Evolutionary conservation across 1,140 invertebrate genomes (phyloP), one percentile per base, ranked within the genome.

Genomic region (Drosophila watanabei): DNA sequence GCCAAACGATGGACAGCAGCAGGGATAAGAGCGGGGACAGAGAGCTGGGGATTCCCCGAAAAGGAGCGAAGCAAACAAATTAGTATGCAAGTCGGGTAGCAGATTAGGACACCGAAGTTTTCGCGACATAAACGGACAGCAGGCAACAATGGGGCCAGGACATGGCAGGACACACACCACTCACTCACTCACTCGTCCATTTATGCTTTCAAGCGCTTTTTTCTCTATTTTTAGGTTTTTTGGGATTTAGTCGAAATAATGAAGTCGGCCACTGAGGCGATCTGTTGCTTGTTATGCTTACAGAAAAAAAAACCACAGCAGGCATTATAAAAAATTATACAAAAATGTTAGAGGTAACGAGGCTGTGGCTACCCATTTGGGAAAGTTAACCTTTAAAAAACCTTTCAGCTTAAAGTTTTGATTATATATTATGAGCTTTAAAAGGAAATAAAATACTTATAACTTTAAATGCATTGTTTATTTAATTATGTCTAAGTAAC

Each of bases 91-190:
- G 88, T 85, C 88, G 72, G 81, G 79, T 79, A 85, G 84, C 82
- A 88, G 88, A 91, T 91, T 91, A 91, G 88, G 88, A 91, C 86
- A 90, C 86, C 87, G 89, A 90, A 91, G 82, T 90, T 90, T 90
- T 90, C 86, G 85, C 86, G 85, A 90, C 86, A 91, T 80, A 90
- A 90, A 82, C 76, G 86, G 76, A 90, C 56, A 63, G 39, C 62
- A 79, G 65, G 71, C 83, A 79, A 86, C 79, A 86, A 86, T 79
- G 80, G 58, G 13, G 51, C 51, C 49, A 45, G 39, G 43, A 71
- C 48, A 62, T 43, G 48, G 52, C 65, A 18, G 45, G 58, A 73
- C 63, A 54, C 13, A 64, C n/a, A 24, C 18, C 49, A 51, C 48
- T 30, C 60, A 37, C 60, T 35, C 60, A 35, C 60, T 51, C 43